Conservation (phyloP, 1,140 invertebrate genomes). For the Trialeurodes vaporariorum region DNA sequence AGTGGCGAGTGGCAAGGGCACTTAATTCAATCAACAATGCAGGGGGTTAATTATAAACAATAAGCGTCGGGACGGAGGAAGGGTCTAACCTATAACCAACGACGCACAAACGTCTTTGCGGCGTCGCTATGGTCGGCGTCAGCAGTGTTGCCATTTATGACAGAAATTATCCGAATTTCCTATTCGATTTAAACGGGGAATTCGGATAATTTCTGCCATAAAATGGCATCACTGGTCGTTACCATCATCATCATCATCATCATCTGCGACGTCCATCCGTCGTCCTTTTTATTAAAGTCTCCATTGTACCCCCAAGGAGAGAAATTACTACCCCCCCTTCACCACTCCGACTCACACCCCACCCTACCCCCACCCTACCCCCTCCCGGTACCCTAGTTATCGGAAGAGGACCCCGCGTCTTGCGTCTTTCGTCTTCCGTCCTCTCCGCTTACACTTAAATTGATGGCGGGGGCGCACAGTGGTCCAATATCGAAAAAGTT, state of each 20-base stretch:
- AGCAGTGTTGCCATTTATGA: too few relatives aligned
- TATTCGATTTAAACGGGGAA: too few relatives aligned
- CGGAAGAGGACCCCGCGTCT: not conserved
- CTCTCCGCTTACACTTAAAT: too few relatives aligned
- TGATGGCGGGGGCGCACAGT: too few relatives aligned
- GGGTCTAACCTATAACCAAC: too few relatives aligned
- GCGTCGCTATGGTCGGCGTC: too few relatives aligned
- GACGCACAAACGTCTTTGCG: too few relatives aligned
- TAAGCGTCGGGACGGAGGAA: too few relatives aligned
- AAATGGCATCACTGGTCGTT: too few relatives aligned
- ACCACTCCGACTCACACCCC: not conserved
- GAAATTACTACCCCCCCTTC: not conserved
- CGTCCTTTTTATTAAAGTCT: not conserved
- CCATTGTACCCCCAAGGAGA: not conserved
- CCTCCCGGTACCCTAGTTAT: not conserved
- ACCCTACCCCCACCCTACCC: not conserved
- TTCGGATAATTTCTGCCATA: too few relatives aligned
- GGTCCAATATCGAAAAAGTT: too few relatives aligned
- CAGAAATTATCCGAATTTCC: too few relatives aligned
- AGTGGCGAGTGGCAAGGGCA: not conserved
- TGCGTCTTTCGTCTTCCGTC: not conserved
- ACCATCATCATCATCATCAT: not conserved
- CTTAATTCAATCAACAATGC: not conserved
- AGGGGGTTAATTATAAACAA: not conserved
- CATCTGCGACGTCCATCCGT: not conserved